phyloP scores from a whole-genome alignment of 2,113 vertebrate genomes.

The Pterocles orientalis region DNA sequence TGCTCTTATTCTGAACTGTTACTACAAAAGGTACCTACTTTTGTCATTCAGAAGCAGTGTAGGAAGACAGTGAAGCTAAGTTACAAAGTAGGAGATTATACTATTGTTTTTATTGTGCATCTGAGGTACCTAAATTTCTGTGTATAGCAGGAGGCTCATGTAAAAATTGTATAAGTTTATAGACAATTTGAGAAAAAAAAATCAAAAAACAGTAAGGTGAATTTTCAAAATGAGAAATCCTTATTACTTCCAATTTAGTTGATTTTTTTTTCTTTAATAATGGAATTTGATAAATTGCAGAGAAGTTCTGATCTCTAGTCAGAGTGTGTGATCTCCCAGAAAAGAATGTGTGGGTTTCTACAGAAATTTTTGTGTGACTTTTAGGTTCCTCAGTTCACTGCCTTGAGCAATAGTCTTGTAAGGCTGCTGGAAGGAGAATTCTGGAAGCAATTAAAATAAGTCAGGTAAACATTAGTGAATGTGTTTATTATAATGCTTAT shows the following conservation, averaged over 20 bases:
- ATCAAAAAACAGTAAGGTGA: neutral
- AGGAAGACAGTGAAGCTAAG: neutral
- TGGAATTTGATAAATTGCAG: neutral
- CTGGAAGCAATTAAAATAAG: neutral
- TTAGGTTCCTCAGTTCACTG: rapidly evolving
- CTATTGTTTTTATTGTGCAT: neutral
- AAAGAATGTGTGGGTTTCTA: neutral
- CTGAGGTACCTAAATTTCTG: neutral
- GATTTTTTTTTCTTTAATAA: neutral
- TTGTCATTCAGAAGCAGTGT: neutral
- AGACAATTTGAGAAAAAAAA: neutral
- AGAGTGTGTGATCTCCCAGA: neutral
- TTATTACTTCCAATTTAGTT: neutral
- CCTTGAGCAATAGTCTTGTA: neutral
- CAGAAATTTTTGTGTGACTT: neutral
- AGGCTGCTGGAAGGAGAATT: neutral
- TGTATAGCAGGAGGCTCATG: neutral
- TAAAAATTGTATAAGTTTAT: neutral
- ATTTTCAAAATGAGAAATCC: neutral
- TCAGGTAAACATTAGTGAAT: neutral
- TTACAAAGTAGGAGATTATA: neutral
- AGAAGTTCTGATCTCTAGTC: neutral
- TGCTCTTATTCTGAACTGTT: neutral
- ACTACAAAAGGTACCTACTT: neutral
- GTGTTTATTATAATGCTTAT: neutral